Base-by-base conservation (phyloP, 2,888 invertebrate species). In the Bedellia somnulentella region DNA sequence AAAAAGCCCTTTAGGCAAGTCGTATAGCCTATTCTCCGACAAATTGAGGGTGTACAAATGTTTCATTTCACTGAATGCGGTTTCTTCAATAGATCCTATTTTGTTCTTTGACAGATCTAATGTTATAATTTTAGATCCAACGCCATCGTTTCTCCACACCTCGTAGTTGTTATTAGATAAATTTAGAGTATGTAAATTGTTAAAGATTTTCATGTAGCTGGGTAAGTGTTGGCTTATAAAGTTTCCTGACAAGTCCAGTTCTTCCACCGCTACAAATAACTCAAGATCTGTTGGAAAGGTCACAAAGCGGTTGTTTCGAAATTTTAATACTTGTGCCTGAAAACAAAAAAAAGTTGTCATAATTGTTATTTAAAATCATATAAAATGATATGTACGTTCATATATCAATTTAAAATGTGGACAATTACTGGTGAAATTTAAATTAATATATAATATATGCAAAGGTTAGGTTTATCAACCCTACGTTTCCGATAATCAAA, bases 51-150 rank as follows among this genome's bases (percentile, higher is more conserved):
- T 57, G 30, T 73, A 68, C 17, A 89, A 54, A 29, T 71, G 57
- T 22, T 70, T 57, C 39, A 86, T 57, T 24, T 66, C 70, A 12
- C 50, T 53, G 47, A 89, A 87, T 0, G 85, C 79, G 32, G 76
- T 73, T 25, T 62, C 56, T 25, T 83, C 80, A 12, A 89, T 60
- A 2, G 49, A 54, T 21, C 70, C 78, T 28, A 89, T 78, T 30
- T 81, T 79, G 49, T 89, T 89, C 24, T 73, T 71, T 0, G 86
- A 85, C 29, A 89, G 51, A 46, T 85, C 85, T n/a, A 89, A 43
- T 15, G 52, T 56, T 40, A 70, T 67, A 12, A 88, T 46, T 29
- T 59, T 53, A 15, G 63, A 57, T 15, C 41, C 48, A 2, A 38
- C 37, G 6, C 51, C 56, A 11, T 45, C 53, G 5, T 44, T 47